Conservation (phyloP, 2,113 vertebrate species). For the Nettapus auritus region DNA sequence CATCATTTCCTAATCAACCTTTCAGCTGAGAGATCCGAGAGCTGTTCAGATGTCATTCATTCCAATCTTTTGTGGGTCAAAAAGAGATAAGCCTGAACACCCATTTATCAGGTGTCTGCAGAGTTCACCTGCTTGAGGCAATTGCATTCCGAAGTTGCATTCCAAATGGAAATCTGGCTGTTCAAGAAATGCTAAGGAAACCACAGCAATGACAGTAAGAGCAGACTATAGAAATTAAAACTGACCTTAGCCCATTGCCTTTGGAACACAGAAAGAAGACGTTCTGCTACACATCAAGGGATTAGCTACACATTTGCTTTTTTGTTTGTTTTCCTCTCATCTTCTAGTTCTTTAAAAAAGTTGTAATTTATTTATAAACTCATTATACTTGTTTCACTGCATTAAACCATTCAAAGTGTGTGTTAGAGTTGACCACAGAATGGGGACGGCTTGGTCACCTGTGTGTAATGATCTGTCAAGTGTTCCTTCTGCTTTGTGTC, state of each 20-base stretch:
- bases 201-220: background rate
- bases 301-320: background rate
- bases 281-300: background rate
- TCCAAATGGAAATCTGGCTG: background rate
- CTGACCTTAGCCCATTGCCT: background rate
- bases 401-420: background rate
- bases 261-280: background rate
- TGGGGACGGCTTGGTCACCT: background rate
- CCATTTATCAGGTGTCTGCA: background rate
- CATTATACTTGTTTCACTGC: background rate
- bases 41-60: background rate
- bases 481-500: background rate
- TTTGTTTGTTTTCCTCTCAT: accelerated
- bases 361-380: background rate
- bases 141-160: too few species aligned
- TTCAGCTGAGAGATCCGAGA: background rate
- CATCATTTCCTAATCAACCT: background rate
- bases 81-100: background rate
- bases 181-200: background rate
- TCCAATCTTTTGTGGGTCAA: background rate
- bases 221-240: background rate
- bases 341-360: background rate
- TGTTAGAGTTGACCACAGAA: background rate
- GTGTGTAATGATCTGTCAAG: background rate
- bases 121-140: background rate